phyloP scores from a whole-genome alignment of 92 coral and sea anemone genomes.

The Siderastrea radians region DNA sequence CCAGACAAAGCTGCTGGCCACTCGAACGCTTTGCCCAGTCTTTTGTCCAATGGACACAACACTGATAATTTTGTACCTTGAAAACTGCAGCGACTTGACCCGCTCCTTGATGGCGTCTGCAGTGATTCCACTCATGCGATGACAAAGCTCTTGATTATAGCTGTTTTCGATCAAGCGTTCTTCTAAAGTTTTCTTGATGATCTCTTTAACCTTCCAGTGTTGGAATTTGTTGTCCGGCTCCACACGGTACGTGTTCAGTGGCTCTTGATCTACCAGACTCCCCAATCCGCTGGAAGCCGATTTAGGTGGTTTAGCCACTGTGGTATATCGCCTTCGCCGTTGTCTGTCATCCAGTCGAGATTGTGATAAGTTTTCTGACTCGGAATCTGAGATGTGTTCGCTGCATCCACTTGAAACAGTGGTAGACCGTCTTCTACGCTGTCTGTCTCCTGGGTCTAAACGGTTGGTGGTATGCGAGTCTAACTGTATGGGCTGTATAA shows the following conservation, averaged over 20 bases:
- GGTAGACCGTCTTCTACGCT: constrained; percentile 39
- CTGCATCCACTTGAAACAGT: constrained; percentile 16
- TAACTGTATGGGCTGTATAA: not conserved
- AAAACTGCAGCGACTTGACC: constrained; percentile 74
- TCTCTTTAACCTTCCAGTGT: constrained; percentile 62
- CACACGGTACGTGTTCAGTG: constrained; percentile 60
- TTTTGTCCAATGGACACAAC: constrained; percentile 77
- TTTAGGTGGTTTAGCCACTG: not conserved
- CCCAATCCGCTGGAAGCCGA: not conserved
- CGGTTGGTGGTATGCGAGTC: not conserved
- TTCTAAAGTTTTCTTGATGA: constrained; percentile 69
- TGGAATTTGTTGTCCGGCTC: constrained; percentile 77
- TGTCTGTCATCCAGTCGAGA: not conserved
- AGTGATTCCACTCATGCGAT: constrained; percentile 56
- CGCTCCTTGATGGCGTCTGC: constrained; percentile 73
- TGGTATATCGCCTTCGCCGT: not conserved
- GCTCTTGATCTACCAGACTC: not conserved
- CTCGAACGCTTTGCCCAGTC: constrained; percentile 62
- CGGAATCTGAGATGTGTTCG: not conserved
- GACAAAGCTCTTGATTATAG: constrained; percentile 62
- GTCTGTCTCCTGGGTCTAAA: not conserved
- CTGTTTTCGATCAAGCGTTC: constrained; percentile 42
- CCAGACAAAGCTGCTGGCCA: constrained; percentile 85
- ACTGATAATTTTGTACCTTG: constrained; percentile 76
- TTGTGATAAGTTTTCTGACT: not conserved